A percentile compares a stretch with the other conserved stretches of the same genome.
Evolutionary conservation across 2,797 vertebrate genomes (phyloP).

Genomic region (Morelia viridis): DNA sequence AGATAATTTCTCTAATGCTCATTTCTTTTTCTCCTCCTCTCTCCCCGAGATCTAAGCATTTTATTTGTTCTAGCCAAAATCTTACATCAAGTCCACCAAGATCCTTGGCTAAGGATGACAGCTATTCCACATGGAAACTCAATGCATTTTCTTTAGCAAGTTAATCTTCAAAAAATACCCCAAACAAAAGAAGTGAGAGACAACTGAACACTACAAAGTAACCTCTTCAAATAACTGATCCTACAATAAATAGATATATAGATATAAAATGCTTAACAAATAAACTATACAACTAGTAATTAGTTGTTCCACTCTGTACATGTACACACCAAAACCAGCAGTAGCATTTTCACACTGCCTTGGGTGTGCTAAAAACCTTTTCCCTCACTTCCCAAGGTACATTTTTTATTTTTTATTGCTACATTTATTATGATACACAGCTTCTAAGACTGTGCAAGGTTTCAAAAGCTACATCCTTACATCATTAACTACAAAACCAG

Average conservation of each 20-base stretch:
- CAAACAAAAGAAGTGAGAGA: not conserved
- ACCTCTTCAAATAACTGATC: not conserved
- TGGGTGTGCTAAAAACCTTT: not conserved
- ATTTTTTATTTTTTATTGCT: not conserved
- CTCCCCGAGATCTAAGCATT: not conserved
- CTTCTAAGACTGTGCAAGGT: slow-evolving; percentile 10
- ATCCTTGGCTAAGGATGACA: not conserved
- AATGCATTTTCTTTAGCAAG: not conserved
- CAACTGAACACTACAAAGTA: rapidly evolving
- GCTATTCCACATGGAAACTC: rapidly evolving
- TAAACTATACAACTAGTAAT: not conserved
- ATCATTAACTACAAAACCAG: not conserved
- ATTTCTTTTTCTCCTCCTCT: slow-evolving; percentile 9
- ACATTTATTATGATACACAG: not conserved
- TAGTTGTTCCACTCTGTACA: not conserved
- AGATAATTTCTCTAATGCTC: not conserved
- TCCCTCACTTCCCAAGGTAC: not conserved
- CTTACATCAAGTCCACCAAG: not conserved
- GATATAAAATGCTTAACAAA: not conserved
- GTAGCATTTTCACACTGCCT: not conserved
- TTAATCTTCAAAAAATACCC: not conserved
- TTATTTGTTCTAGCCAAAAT: not conserved
- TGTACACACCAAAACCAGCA: not conserved
- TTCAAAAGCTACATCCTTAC: slow-evolving; percentile 25
- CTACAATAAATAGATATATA: not conserved